Base-by-base conservation (phyloP, 2,888 invertebrate genomes). In the Amitus sp. region DNA sequence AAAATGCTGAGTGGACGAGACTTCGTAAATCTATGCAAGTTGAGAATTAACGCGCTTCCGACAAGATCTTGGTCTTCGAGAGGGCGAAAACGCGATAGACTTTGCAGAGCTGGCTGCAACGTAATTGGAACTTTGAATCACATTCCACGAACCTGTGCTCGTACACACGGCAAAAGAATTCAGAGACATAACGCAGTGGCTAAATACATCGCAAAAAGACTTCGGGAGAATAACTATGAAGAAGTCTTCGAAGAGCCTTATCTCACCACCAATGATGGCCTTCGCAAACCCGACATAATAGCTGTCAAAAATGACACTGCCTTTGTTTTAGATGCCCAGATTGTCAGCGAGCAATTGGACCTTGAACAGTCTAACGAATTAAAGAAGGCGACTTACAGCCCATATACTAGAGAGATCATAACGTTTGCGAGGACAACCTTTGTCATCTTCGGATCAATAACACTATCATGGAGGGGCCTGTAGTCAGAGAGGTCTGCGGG, bases 131-230 rank as follows among this genome's bases (percentile, higher is more conserved):
- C 79, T 0, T 66, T 74, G 18, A 73, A 74, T 33, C 79, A 78
- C 33, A 56, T 74, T 10, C 66, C 75, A 19, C 79, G 80, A 42
- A 56, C 60, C 15, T 78, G 78, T 59, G 52, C 59, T 15, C 28
- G 76, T 15, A 79, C 79, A 1, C 78, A 81, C 53, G 74, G 72
- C 65, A 74, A 71, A n/a, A 57, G 76, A 3, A 65, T 79, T 0
- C 28, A 65, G 19, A 65, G 80, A 9, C 80, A 82, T 30, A 65
- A 78, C 7, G 74, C 70, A 1, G 55, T 73, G 3, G 62, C 60
- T 5, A 33, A 56, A 6, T 61, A 61, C 13, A 43, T 62, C 2
- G 40, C 49, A 4, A 43, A 58, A 1, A 61, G 28, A 1, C 23
- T 23, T 5, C 23, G 23, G 7, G 54, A 67, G 0, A 52, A 34